Evolutionary conservation across 2,113 vertebrate genomes (phyloP).

Genomic region (Meleagris gallopavo): DNA sequence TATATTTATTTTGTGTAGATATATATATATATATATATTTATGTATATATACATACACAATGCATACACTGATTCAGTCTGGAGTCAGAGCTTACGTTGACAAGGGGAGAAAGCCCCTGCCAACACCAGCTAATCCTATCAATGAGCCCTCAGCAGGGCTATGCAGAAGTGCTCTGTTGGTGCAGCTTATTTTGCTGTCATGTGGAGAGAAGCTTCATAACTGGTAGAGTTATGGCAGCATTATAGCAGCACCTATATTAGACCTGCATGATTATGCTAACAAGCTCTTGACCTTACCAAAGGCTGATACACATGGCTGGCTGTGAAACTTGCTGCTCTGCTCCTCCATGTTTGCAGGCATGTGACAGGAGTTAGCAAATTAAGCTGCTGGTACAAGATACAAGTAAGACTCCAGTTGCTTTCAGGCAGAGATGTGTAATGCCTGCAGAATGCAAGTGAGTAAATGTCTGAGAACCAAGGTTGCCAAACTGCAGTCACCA

Average conservation of each 20-base stretch:
- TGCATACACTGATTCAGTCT: background rate
- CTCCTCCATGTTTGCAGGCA: background rate
- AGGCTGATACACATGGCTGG: background rate
- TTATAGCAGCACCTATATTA: background rate
- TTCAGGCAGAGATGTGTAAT: background rate
- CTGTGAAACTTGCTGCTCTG: background rate
- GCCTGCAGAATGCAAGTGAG: background rate
- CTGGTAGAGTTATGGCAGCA: background rate
- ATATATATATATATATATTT: too few relatives aligned
- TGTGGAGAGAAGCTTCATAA: background rate
- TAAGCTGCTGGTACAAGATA: background rate
- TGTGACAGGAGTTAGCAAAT: background rate
- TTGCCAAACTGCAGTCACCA: background rate
- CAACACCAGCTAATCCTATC: too few relatives aligned
- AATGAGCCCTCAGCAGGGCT: background rate
- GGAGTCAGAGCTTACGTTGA: background rate
- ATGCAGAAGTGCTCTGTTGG: background rate
- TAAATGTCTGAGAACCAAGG: constrained; percentile 37
- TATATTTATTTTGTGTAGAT: background rate
- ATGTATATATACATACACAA: too few relatives aligned
- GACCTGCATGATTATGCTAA: fast-evolving
- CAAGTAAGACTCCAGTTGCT: background rate
- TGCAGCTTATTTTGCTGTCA: background rate
- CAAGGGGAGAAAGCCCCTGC: background rate
- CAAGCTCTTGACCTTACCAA: background rate